Percentiles rank a stretch among this genome's conserved stretches.
Conservation (phyloP, 2,888 invertebrate species). For the Cremastinae sp. region DNA sequence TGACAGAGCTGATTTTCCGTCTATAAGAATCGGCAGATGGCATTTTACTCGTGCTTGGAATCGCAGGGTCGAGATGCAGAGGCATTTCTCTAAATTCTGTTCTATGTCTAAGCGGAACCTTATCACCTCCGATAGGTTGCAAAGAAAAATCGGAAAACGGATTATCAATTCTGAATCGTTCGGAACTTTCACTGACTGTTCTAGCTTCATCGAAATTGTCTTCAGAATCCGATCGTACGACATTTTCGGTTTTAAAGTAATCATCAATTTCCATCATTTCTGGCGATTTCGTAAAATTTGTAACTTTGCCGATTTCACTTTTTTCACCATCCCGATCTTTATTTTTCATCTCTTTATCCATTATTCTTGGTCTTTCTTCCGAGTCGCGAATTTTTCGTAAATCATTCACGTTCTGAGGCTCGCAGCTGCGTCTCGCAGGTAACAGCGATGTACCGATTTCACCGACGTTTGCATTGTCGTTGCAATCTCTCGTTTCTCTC, state of each 20-base stretch:
- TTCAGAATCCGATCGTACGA: slow-evolving; percentile 2
- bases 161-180: slow-evolving; percentile 61
- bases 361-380: slow-evolving; percentile 22
- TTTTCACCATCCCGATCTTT: too few species aligned
- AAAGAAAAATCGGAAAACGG: slow-evolving; percentile 63
- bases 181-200: too few species aligned
- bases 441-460: slow-evolving; percentile 16
- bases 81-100: slow-evolving; percentile 9
- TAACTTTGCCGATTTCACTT: neutral
- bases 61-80: slow-evolving; percentile 6
- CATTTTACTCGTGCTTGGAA: slow-evolving; percentile 41
- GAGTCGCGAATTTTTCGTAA: slow-evolving; percentile 47
- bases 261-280: neutral
- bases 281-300: neutral
- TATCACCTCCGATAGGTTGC: slow-evolving; percentile 33
- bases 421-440: slow-evolving; percentile 55
- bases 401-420: slow-evolving; percentile 36
- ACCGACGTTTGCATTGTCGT: neutral
- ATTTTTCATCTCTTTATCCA: neutral
- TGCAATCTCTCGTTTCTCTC: neutral
- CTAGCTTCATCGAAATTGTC: slow-evolving; percentile 20
- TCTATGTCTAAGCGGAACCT: neutral
- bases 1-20: slow-evolving; percentile 42
- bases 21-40: slow-evolving; percentile 29
- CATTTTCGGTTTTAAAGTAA: neutral